Percentiles rank a stretch among this genome's conserved stretches.
Conservation (phyloP, 2,797 vertebrate species). For the Periophthalmus magnuspinnatus region DNA sequence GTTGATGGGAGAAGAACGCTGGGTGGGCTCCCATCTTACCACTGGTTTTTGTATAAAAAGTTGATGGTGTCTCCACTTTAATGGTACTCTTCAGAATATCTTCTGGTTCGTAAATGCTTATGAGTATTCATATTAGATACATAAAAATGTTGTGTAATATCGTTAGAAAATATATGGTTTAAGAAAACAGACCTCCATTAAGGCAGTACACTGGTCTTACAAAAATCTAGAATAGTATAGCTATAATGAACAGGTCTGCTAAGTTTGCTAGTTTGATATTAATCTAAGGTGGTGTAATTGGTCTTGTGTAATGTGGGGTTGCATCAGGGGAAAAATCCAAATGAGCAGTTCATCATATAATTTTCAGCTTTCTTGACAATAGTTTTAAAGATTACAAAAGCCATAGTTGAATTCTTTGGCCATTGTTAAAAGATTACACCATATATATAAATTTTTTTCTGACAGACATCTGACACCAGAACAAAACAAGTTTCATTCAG, state of each 20-base stretch:
- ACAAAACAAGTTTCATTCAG: not conserved
- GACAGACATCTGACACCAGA: not conserved
- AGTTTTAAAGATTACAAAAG: not conserved
- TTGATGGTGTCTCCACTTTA: not conserved
- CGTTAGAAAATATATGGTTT: not conserved
- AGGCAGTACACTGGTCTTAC: not conserved
- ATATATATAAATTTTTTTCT: not conserved
- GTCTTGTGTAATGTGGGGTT: too few species aligned
- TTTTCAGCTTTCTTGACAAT: not conserved
- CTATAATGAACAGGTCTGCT: not conserved
- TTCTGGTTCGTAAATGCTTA: not conserved
- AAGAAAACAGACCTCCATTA: not conserved
- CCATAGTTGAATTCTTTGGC: not conserved
- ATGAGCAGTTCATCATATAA: not conserved
- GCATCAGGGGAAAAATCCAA: too few species aligned
- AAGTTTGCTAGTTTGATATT: too few species aligned
- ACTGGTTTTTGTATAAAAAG: not conserved
- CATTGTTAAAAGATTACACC: not conserved
- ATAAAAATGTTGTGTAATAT: too few species aligned
- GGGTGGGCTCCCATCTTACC: not conserved
- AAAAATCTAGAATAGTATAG: not conserved
- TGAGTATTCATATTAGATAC: too few species aligned
- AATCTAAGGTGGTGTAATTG: too few species aligned
- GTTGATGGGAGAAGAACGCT: slow-evolving; percentile 10
- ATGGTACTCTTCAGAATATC: not conserved